Conservation (phyloP, 1,140 invertebrate genomes). For the Ectropis grisescens region DNA sequence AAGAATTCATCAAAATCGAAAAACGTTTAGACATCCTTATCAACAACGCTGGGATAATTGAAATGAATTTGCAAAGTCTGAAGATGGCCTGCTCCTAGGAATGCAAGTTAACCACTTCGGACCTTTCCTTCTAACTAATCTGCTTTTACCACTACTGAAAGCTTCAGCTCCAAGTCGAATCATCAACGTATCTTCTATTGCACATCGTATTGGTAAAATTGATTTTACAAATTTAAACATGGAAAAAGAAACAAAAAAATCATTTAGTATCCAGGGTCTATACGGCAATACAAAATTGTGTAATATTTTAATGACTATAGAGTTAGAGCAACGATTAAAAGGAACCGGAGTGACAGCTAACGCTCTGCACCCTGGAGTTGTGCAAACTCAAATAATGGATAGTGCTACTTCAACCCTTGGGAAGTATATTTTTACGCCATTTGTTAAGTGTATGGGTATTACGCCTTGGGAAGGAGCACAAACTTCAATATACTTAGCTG, state of each 20-base stretch:
- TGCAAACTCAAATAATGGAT: conserved; percentile 29
- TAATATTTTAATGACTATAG: conserved; percentile 85
- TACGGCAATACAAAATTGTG: conserved; percentile 88
- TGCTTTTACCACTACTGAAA: conserved; percentile 80
- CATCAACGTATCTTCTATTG: conserved; percentile 84
- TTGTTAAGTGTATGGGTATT: conserved; percentile 14
- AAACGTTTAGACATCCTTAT: conserved; percentile 82
- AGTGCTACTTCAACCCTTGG: background rate
- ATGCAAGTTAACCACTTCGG: conserved; percentile 92
- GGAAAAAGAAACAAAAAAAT: conserved; percentile 41
- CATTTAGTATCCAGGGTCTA: conserved; percentile 70
- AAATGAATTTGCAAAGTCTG: conserved; percentile 57
- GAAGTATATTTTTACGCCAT: conserved; percentile 2
- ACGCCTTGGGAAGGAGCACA: conserved; percentile 69
- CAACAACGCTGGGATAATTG: conserved; percentile 80
- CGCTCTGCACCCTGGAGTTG: conserved; percentile 84
- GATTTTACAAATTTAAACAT: conserved; percentile 84
- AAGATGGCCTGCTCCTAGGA: conserved; percentile 84
- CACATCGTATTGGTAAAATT: conserved; percentile 77
- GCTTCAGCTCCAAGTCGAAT: conserved; percentile 83
- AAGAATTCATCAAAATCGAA: conserved; percentile 74
- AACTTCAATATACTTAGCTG: conserved; percentile 71
- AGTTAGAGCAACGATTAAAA: conserved; percentile 80
- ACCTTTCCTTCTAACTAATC: conserved; percentile 82
- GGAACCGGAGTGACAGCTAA: conserved; percentile 83